Conservation (phyloP, 2,888 invertebrate species). For the Podabrus alpinus region DNA sequence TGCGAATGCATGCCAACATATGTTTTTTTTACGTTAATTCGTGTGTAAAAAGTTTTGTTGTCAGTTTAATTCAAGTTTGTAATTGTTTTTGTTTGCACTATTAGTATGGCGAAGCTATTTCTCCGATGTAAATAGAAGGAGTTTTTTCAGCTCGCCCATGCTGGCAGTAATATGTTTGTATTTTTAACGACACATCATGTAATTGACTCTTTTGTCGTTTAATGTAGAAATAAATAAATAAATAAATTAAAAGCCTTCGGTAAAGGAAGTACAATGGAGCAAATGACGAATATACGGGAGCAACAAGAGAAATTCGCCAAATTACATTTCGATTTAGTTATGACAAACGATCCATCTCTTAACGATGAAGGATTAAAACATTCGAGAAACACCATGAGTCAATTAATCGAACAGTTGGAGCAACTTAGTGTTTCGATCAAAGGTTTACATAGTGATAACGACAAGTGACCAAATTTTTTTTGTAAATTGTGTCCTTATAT, state of each 20-base stretch:
- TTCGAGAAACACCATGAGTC: constrained; percentile 80
- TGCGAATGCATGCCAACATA: too few relatives aligned
- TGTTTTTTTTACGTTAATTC: too few relatives aligned
- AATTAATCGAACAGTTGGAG: constrained; percentile 79
- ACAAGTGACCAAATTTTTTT: constrained; percentile 26
- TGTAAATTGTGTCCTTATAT: neutral
- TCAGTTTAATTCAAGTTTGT: too few relatives aligned
- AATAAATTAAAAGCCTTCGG: constrained; percentile 92
- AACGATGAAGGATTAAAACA: constrained; percentile 61
- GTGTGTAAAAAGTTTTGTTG: too few relatives aligned
- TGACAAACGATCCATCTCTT: constrained; percentile 62
- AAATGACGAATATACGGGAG: constrained; percentile 95
- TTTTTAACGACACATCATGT: too few relatives aligned
- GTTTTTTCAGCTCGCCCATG: too few relatives aligned
- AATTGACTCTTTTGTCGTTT: too few relatives aligned
- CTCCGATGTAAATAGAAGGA: too few relatives aligned
- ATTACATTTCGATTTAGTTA: constrained; percentile 85
- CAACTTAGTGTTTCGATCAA: constrained; percentile 85
- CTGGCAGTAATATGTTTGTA: too few relatives aligned
- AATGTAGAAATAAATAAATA: too few relatives aligned
- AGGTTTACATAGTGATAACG: constrained; percentile 67
- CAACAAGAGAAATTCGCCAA: constrained; percentile 93
- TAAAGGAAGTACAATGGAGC: constrained; percentile 91
- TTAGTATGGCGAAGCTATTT: too few relatives aligned
- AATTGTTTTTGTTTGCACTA: too few relatives aligned